phyloP scores from a whole-genome alignment of 2,888 invertebrate genomes.

The Ctenicera cuprea region DNA sequence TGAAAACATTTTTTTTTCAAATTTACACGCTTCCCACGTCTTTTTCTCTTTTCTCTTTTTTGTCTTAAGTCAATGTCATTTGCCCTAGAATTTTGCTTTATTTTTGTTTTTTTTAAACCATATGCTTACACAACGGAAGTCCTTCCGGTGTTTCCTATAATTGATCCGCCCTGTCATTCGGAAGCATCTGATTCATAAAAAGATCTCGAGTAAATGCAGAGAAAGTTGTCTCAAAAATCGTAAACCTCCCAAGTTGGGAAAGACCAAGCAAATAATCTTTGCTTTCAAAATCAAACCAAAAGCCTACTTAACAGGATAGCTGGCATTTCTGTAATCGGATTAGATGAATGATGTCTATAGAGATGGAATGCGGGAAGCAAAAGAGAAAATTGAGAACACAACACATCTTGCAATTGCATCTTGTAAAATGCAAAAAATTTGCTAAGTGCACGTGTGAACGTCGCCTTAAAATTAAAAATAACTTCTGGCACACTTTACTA shows the following conservation, averaged over 20 bases:
- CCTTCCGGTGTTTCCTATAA: conserved; percentile 10
- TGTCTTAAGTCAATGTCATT: not conserved
- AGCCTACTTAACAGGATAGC: too few species aligned
- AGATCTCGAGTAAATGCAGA: conserved; percentile 13
- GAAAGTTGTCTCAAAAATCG: conserved; percentile 23
- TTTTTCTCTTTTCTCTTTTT: too few species aligned
- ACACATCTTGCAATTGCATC: conserved; percentile 8
- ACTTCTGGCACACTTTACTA: conserved; percentile 16
- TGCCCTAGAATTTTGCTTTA: not conserved
- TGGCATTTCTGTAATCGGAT: too few species aligned
- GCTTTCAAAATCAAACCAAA: not conserved
- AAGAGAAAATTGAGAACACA: not conserved
- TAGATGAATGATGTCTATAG: not conserved
- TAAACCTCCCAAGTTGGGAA: not conserved
- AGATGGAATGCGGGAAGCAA: not conserved
- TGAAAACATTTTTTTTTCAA: too few species aligned
- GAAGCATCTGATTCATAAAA: conserved; percentile 7
- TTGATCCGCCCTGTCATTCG: not conserved
- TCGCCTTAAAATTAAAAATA: not conserved
- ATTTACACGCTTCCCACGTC: too few species aligned
- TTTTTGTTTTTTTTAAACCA: not conserved
- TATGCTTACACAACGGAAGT: conserved; percentile 8
- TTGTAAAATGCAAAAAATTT: conserved; percentile 1
- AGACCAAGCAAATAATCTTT: not conserved
- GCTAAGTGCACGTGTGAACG: conserved; percentile 9